Evolutionary conservation across 2,113 vertebrate genomes (phyloP), one percentile per base, ranked within the genome.

Genomic region (Calyptommatus sinebrachiatus): DNA sequence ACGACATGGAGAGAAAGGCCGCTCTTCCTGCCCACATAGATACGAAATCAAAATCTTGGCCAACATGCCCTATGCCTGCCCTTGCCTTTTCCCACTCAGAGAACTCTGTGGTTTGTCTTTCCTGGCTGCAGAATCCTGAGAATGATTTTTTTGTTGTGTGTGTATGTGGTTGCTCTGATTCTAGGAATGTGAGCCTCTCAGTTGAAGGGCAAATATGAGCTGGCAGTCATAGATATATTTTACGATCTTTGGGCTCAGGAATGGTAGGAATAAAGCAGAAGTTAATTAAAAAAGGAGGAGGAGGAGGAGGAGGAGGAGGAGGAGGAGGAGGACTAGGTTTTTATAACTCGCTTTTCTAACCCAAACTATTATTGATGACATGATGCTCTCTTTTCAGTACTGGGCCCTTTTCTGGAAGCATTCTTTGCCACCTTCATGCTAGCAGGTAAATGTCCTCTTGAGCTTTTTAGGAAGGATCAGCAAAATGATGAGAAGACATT

Each of bases 191-290:
- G 90, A 77, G 1, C 41, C 67, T 8, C 35, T 82, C 72, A 92
- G 88, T 86, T 71, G 85, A 78, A 75, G 88, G 88, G 79, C 75
- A 89, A 84, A 90, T 89, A 91, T 87, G 91, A 86, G 77, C 60
- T 74, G 69, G 0, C 29, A 71, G 29, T 31, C 60, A 72, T 73
- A 85, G 50, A 22, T 81, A 83, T 77, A 71, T 81, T 21, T 86
- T 84, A 76, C 74, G 71, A 68, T 50, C 82, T 2, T 16, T 5
- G 63, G 63, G 63, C 26, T 26, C 12, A 2, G 45, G 16, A 72
- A 35, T 41, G 6, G 12, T 18, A 18, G n/a, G 20, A 26, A 20
- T 57, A 53, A 2, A n/a, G 31, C 26, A 70, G 72, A 73, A 71
- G 72, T 41, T 85, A 90, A 71, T 62, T 69, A 61, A 78, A 70